Evolutionary conservation across 1,140 invertebrate genomes (phyloP), one percentile per base, ranked within the genome.

Genomic region (Probaryconus sp.): DNA sequence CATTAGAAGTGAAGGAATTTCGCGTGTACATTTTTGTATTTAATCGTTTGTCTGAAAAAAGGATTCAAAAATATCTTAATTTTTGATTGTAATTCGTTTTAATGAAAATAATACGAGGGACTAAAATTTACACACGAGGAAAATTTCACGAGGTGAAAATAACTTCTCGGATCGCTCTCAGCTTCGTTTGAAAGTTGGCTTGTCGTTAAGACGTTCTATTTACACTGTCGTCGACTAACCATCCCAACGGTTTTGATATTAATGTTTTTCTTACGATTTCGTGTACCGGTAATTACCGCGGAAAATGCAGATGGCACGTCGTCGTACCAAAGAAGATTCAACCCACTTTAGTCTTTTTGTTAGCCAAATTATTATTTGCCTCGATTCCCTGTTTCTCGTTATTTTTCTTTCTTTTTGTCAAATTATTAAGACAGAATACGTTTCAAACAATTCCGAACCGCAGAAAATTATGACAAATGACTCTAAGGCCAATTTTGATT

Each of bases 241-340:
- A 77, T 79, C 47, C 68, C 70, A 16, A 63, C 76, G 75, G 68
- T 79, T 84, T 81, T 48, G 76, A 81, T 83, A 82, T 81, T 82
- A 83, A 84, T 83, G 79, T 85, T 84, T 84, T 84, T 83, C 81
- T 85, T 84, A 53, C 76, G 73, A 78, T 67, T 63, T 74, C 60
- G 67, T 76, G 70, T 60, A 64, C 74, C 64, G 35, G 77, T 83
- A 83, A 84, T 84, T 83, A 82, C 75, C 24, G 16, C 26, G 17
- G 3, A 10, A 18, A 21, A 42, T 24, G 17, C 9, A 56, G 38
- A 56, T 40, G 53, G 24, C 28, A 56, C 53, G 11, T 24, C 26
- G 26, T 43, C 6, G 53, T 55, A 30, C 38, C 40, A 14, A 14
- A 11, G 11, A 11, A 35, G 11, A 35, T 35, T 21, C 16, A 14